Conservation (phyloP, 1,140 invertebrate species). For the Papilio helenus region DNA sequence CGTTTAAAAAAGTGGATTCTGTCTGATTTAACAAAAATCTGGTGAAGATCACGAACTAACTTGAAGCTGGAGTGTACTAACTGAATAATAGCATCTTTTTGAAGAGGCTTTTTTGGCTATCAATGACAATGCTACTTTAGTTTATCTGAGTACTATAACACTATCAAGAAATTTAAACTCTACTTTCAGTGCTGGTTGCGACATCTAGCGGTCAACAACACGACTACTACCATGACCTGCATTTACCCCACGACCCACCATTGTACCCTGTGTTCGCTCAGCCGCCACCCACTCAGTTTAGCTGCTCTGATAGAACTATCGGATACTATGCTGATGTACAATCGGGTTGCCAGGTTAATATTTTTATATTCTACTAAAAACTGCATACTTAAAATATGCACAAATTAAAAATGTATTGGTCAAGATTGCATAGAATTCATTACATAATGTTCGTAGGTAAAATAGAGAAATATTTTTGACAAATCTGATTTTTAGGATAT, state of each 20-base stretch:
- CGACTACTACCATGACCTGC: slow-evolving; percentile 83
- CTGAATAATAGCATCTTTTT: too few species aligned
- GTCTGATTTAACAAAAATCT: too few species aligned
- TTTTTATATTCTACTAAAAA: not conserved
- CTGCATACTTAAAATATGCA: too few species aligned
- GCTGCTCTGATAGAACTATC: slow-evolving; percentile 70
- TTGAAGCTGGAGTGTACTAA: too few species aligned
- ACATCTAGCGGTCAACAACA: slow-evolving; percentile 64
- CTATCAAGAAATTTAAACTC: not conserved
- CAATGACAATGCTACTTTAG: not conserved
- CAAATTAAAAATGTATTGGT: too few species aligned
- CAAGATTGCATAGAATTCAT: too few species aligned
- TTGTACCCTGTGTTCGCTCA: slow-evolving; percentile 79
- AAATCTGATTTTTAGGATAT: too few species aligned
- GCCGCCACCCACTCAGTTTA: slow-evolving; percentile 79
- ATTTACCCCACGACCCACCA: slow-evolving; percentile 83
- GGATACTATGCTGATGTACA: slow-evolving; percentile 83
- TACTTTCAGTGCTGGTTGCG: slow-evolving; percentile 52
- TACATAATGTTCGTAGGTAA: too few species aligned
- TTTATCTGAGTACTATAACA: not conserved
- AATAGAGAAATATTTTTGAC: too few species aligned
- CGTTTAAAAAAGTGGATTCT: too few species aligned
- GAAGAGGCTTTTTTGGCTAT: not conserved
- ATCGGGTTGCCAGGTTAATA: slow-evolving; percentile 81
- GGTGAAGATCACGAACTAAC: too few species aligned